Evolutionary conservation across 2,113 vertebrate species (phyloP).

Genomic region (Gnathonemus echidnorhynchus): DNA sequence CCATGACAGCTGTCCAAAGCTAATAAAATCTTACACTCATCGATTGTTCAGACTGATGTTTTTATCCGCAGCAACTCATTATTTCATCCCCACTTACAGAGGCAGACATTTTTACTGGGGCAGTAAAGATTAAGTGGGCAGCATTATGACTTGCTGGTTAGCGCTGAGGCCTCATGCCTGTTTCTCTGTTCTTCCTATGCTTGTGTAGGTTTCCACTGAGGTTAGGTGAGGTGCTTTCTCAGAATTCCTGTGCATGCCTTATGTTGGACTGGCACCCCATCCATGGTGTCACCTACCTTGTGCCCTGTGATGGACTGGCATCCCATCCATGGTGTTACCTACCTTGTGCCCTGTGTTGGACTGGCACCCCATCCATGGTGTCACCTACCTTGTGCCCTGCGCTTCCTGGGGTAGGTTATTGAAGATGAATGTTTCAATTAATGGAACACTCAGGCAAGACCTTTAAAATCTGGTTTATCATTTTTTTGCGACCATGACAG

Average conservation of each 20-base stretch:
- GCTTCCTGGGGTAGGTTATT: no score
- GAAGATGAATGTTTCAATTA: neutral
- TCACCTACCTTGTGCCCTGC: no score
- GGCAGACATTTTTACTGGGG: neutral
- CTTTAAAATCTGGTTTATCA: neutral
- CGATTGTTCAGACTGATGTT: neutral
- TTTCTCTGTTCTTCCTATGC: neutral
- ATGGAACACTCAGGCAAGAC: neutral
- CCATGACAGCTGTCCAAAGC: neutral
- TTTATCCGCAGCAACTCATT: neutral
- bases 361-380: no score
- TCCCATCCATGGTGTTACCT: neutral
- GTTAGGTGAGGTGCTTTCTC: neutral
- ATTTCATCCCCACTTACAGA: neutral
- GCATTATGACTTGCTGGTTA: neutral
- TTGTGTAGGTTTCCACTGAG: neutral
- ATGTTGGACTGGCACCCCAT: neutral
- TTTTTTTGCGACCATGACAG: neutral
- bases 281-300: neutral
- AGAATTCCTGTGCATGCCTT: neutral
- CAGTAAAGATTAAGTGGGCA: neutral
- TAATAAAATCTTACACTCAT: neutral
- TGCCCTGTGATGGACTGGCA: neutral
- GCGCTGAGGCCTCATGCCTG: neutral
- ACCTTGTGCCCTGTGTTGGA: no score